Evolutionary conservation across 2,113 vertebrate species (phyloP).

Genomic region (Eublepharis macularius): DNA sequence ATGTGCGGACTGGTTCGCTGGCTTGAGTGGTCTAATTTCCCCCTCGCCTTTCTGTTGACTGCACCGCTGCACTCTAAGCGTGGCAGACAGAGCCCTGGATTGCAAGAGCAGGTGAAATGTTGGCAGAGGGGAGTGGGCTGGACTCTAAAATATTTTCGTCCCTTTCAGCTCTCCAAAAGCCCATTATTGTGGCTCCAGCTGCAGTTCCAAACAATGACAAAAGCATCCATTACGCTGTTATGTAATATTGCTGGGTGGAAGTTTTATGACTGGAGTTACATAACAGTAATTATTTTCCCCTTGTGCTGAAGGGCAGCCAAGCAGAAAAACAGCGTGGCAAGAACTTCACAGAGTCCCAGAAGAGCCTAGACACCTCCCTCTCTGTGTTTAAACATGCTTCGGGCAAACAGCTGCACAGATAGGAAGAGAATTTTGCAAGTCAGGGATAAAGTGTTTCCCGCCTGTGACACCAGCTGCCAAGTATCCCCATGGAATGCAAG

Average conservation of each 20-base stretch:
- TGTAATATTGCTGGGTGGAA: neutral
- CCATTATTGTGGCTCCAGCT: neutral
- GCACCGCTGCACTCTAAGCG: no score
- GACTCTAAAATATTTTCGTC: rapidly evolving
- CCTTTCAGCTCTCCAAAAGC: neutral
- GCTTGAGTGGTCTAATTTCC: neutral
- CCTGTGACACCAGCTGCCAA: neutral
- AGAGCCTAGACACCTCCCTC: neutral
- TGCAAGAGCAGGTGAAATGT: no score
- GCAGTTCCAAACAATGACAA: neutral
- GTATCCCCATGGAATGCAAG: neutral
- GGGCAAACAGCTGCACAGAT: neutral
- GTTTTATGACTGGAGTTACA: neutral
- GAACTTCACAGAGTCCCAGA: rapidly evolving
- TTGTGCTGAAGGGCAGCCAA: neutral
- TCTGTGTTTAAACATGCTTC: neutral
- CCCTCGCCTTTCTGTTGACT: no score
- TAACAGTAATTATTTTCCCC: conserved; percentile 31
- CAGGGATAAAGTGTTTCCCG: neutral
- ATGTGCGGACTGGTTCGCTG: neutral
- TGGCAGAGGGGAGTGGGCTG: rapidly evolving
- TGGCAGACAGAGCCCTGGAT: no score
- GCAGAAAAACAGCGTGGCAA: rapidly evolving
- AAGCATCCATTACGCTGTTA: neutral
- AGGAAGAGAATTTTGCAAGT: neutral